Conservation (phyloP, 2,113 vertebrate genomes). For the Meleagris gallopavo region DNA sequence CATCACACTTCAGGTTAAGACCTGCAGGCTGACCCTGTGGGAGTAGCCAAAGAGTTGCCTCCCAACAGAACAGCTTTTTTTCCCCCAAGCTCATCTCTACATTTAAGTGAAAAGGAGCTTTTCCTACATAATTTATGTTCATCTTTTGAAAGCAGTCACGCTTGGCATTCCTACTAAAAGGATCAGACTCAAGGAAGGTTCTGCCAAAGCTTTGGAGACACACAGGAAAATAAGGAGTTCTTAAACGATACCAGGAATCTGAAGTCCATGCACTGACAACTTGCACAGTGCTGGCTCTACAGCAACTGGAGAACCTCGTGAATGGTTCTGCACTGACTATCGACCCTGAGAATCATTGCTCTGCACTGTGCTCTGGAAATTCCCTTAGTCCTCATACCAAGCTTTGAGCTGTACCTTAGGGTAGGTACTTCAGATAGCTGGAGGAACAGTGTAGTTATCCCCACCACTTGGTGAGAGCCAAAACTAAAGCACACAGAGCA, state of each 20-base stretch:
- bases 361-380: not conserved
- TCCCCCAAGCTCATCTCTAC: not conserved
- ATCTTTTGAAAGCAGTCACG: not conserved
- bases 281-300: not conserved
- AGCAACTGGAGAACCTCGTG: not conserved
- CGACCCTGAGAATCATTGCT: accelerated
- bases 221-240: not conserved
- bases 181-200: not conserved
- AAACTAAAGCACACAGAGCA: not conserved
- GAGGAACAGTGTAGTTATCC: not conserved
- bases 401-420: not conserved
- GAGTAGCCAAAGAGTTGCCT: not conserved
- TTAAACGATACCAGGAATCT: not conserved
- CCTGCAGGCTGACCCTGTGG: not conserved
- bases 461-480: not conserved
- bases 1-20: not conserved
- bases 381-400: not conserved
- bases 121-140: not conserved
- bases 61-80: not conserved
- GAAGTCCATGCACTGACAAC: not conserved
- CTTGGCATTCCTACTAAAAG: not conserved
- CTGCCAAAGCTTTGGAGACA: not conserved
- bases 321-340: not conserved
- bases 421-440: not conserved
- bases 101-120: not conserved